Base-by-base conservation (phyloP, 1,140 invertebrate genomes). In the Atta texana region DNA sequence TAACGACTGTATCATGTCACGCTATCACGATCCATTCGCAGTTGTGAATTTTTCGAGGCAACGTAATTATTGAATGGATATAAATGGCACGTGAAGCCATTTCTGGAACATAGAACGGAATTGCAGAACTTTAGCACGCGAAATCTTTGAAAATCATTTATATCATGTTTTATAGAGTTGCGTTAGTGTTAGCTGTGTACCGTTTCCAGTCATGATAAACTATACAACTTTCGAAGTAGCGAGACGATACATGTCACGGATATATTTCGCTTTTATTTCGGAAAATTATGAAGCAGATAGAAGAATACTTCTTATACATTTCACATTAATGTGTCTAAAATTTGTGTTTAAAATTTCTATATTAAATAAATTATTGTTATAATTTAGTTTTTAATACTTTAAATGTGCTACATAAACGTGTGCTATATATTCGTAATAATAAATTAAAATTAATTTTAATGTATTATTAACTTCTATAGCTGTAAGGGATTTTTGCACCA, bases 1-100 rank as follows among this genome's bases (percentile, higher is more conserved):
- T 95, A 95, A 95, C 93, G 91, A 94, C 91, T 94, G 92, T 94
- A 94, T 94, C 94, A 92, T 93, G 94, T 93, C 94, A 92, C 74
- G 89, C 89, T 90, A 91, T 92, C 92, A 88, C 87, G 86, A 93
- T 94, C 93, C 90, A 92, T 92, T 90, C 87, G 89, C 75, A 81
- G 89, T 77, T 88, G 87, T 88, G 90, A 92, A 91, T 92, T 93
- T 93, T 90, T 90, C 86, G 64, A 85, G 89, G 86, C 81, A 92
- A 90, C 89, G 92, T 92, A 93, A 93, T 90, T 92, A 94, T 94
- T 89, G 90, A 91, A 90, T 80, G 89, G 90, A 93, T 92, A 94
- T 93, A 93, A 94, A 93, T 91, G 88, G 88, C 89, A 88, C 88
- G 87, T 91, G 90, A 92, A 68, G 90, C 64, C 84, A 66, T 88